A percentile compares a stretch with the other conserved stretches of the same genome.
These are phyloP conservation scores for Orthonyx spaldingii DNA, from an alignment of 2,113 vertebrate species.

Conservation along the genomic window DNA sequence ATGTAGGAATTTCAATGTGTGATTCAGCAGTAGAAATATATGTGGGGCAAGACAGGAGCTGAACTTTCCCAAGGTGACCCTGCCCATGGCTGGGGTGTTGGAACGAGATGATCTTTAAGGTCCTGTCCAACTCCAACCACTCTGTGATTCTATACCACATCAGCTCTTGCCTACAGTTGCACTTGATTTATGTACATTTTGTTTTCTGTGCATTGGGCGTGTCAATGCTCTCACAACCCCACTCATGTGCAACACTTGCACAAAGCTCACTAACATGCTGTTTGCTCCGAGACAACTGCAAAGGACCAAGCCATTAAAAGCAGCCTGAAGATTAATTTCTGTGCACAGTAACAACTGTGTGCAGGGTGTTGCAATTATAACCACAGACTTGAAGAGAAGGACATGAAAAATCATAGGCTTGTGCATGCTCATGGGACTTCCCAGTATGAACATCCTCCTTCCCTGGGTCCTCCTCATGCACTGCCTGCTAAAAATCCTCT, in stretches of 20 bases:
- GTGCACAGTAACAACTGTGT: neutral
- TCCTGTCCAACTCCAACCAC: neutral
- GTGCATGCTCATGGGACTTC: neutral
- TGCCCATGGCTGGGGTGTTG: neutral
- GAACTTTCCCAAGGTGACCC: neutral
- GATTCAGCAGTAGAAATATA: neutral
- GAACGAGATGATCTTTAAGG: neutral
- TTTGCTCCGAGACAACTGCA: neutral
- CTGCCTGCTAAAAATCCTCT: neutral
- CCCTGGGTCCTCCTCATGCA: neutral
- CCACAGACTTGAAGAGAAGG: neutral
- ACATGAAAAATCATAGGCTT: neutral
- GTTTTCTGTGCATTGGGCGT: neutral
- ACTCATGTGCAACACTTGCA: neutral
- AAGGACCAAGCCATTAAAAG: neutral
- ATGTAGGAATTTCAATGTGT: neutral
- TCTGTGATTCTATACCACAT: neutral
- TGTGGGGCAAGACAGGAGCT: neutral
- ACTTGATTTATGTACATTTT: neutral
- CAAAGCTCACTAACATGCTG: neutral
- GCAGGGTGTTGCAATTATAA: neutral
- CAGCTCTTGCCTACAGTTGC: neutral
- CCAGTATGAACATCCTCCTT: neutral
- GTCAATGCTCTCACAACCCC: neutral
- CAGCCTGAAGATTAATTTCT: neutral